A percentile compares a stretch with the other conserved stretches of the same genome.
Evolutionary conservation across 2,113 vertebrate species (phyloP).

Genomic region (Pteronura brasiliensis): DNA sequence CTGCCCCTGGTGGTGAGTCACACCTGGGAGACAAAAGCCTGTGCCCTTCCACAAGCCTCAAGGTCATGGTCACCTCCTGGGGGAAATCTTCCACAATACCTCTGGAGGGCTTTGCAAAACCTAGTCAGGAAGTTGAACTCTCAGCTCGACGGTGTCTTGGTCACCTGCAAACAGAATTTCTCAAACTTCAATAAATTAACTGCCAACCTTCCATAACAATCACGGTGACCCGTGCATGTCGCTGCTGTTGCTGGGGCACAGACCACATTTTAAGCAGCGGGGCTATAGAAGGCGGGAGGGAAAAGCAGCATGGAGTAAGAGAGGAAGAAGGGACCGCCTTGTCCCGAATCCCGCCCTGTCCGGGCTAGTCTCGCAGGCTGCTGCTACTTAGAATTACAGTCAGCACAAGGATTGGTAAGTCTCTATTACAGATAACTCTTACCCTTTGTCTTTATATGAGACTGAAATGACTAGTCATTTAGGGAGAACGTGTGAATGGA

Average conservation of each 20-base stretch:
- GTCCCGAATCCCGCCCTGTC: neutral
- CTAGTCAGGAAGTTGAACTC: neutral
- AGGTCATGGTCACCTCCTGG: neutral
- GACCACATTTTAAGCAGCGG: neutral
- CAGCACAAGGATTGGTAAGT: neutral
- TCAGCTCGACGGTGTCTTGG: neutral
- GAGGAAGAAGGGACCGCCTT: no score
- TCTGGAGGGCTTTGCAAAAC: neutral
- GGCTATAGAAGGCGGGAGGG: neutral
- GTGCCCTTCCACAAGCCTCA: neutral
- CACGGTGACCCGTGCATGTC: neutral
- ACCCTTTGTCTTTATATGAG: conserved; percentile 19
- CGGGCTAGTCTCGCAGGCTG: neutral
- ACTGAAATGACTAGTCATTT: neutral
- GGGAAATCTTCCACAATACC: neutral
- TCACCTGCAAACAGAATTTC: neutral
- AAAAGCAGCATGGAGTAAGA: neutral
- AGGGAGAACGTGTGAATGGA: neutral
- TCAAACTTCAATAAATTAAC: neutral
- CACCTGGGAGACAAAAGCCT: neutral
- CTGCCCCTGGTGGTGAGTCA: neutral
- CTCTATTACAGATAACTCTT: neutral
- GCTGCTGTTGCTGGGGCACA: no score
- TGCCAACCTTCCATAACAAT: no score
- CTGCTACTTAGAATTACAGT: neutral